Base-by-base conservation (phyloP, 37 sponge, comb jelly and placozoan genomes). In the Ephydatia muelleri region DNA sequence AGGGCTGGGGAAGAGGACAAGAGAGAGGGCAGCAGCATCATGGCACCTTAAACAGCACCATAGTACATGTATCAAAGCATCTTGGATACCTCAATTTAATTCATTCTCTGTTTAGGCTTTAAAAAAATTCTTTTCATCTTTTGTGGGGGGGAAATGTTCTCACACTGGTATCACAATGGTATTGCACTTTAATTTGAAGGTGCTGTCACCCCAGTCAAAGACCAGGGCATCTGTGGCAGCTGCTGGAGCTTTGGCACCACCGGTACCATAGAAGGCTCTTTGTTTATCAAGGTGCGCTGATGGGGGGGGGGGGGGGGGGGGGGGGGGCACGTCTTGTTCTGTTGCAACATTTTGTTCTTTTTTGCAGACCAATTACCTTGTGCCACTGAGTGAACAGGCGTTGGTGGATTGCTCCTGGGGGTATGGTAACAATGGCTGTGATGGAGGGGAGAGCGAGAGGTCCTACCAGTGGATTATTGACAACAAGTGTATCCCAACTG, bases 211-310 rank as follows among this genome's bases (percentile, higher is more conserved):
- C 95, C 93, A 30, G 94, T 96, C 32, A 98, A 98, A 91, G 99
- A 98, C 73, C 99, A 98, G 72, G 99, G 90, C 5, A 95, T 98
- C 57, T 98, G 99, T 89, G 99, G 99, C 14, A 93, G 94, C 25
- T 98, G 99, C 78, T 98, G 99, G 99, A 91, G 92, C 72, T 98
- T 98, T 85, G 97, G 97, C 49, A 98, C 97, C 31, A 88, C 94
- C 16, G 99, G 94, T 3, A 89, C 97, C 6, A 79, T 98, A 27
- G 99, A 98, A 67, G 99, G 99, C 66, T 87, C 97, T 0, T 86
- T 86, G 77, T 98, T 93, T 67, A 39, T 92, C 12, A 90, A 91
- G 85, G 88, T 92, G 38, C 32, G 4, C 6, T 80, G 25, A 78
- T 21, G 30, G 28, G 9, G 68, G 33, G 5, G 68, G 69, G 26